These are phyloP conservation scores for Pomacea maculata DNA, from an alignment of 1,140 invertebrate species.

Conservation along the genomic window DNA sequence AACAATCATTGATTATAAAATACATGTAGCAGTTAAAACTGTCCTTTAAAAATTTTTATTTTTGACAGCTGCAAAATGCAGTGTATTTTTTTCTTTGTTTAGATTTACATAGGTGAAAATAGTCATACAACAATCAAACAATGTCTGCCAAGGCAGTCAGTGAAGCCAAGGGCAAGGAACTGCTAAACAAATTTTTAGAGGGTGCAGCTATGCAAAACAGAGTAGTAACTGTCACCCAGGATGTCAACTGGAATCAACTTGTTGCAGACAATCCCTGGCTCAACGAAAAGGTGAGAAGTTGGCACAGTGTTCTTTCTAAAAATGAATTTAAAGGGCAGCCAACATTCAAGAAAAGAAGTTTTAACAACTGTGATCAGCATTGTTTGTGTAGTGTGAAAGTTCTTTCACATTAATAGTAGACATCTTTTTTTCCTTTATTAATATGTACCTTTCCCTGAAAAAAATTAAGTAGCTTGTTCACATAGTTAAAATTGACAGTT, in stretches of 20 bases:
- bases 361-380: no score
- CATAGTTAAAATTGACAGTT: no score
- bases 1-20: background rate
- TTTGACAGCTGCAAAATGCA: background rate
- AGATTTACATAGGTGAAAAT: background rate
- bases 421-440: no score
- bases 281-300: conserved; percentile 72
- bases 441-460: no score
- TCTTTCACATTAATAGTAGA: no score
- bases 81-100: background rate
- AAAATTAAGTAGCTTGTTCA: no score
- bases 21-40: background rate
- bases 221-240: conserved; percentile 81
- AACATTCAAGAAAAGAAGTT: no score
- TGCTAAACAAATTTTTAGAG: conserved; percentile 87
- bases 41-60: background rate
- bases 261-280: conserved; percentile 87
- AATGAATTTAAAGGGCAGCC: no score
- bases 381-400: no score
- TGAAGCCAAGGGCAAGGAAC: conserved; percentile 94
- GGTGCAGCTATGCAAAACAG: conserved; percentile 77
- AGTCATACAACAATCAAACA: background rate
- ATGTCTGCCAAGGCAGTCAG: conserved; percentile 99
- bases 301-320: no score
- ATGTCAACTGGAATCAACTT: conserved; percentile 83